A percentile compares a stretch with the other conserved stretches of the same genome.
Evolutionary conservation across 1,140 invertebrate genomes (phyloP).

Genomic region (Paraescarpia echinospica): DNA sequence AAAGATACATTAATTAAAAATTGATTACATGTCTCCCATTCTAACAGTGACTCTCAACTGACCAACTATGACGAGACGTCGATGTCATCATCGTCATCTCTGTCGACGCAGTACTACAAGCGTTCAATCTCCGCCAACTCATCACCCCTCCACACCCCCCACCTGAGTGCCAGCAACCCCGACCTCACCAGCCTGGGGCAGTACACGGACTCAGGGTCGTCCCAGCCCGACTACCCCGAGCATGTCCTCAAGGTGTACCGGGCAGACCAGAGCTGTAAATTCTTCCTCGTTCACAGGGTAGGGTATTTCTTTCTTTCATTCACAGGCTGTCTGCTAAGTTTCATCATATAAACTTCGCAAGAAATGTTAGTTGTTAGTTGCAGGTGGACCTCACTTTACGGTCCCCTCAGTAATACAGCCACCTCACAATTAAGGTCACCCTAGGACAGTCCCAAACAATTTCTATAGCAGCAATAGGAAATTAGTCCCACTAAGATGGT

Average conservation of each 20-base stretch:
- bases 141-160: constrained; percentile 43
- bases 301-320: constrained; percentile 24
- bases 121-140: constrained; percentile 23
- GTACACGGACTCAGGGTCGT: constrained; percentile 44
- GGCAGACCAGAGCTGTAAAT: constrained; percentile 96
- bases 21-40: neutral
- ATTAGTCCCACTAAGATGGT: too few relatives aligned
- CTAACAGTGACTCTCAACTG: constrained; percentile 37
- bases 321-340: too few relatives aligned
- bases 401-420: too few relatives aligned
- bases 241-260: constrained; percentile 92
- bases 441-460: too few relatives aligned
- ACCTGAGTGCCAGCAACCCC: constrained; percentile 82
- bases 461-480: too few relatives aligned
- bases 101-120: constrained; percentile 6
- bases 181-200: constrained; percentile 65
- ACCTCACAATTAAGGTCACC: too few relatives aligned
- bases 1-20: neutral
- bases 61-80: constrained; percentile 40
- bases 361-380: too few relatives aligned
- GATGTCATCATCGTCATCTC: constrained; percentile 16
- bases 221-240: constrained; percentile 83
- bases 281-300: constrained; percentile 89
- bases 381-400: too few relatives aligned
- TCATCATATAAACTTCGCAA: too few relatives aligned